Conservation (phyloP, 2,113 vertebrate species). For the Leuciscus idus region DNA sequence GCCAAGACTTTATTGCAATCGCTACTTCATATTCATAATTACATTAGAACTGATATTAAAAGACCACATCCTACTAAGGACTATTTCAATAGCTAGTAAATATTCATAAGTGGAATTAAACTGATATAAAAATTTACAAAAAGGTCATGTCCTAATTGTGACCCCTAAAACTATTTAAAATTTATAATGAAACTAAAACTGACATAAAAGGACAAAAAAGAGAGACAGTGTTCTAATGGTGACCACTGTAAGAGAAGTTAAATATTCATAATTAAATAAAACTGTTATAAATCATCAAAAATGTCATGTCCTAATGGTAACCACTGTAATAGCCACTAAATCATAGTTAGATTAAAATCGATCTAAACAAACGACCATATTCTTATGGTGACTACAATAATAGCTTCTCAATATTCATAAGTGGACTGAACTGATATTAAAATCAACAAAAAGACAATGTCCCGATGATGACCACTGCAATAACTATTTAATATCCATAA, state of each 20-base stretch:
- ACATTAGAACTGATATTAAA: background rate
- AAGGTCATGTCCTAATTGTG: background rate
- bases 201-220: background rate
- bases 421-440: background rate
- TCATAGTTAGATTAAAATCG: background rate
- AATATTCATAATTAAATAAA: background rate
- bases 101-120: background rate
- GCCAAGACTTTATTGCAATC: background rate
- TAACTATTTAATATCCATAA: background rate
- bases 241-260: background rate
- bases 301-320: background rate
- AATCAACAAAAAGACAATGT: background rate
- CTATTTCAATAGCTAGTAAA: background rate
- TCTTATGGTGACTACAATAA: background rate
- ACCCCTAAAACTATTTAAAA: background rate
- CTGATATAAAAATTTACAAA: background rate
- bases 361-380: too few species aligned
- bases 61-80: background rate
- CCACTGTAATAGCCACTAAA: background rate
- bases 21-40: background rate
- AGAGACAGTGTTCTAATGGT: background rate
- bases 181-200: background rate
- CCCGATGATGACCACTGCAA: background rate
- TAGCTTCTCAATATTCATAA: background rate
- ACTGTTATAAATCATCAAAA: background rate